Conservation (phyloP, 2,797 vertebrate species). For the Gallirallus australis region DNA sequence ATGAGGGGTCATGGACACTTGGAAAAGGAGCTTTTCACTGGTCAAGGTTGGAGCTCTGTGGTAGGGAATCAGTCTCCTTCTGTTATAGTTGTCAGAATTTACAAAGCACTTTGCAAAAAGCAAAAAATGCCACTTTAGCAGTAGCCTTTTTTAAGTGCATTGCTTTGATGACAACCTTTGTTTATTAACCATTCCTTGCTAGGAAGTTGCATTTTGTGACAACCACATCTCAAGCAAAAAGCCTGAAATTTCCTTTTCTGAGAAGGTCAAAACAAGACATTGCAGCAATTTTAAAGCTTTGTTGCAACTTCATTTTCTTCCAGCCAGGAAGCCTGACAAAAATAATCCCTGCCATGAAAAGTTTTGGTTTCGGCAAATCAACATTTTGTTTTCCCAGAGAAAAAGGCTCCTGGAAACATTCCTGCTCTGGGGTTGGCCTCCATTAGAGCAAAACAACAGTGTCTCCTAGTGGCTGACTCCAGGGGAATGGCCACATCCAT, state of each 20-base stretch:
- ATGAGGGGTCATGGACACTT: accelerated
- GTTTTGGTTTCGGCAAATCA: slow-evolving; percentile 27
- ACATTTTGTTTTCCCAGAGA: neutral
- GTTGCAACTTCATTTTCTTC: neutral
- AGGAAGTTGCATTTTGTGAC: neutral
- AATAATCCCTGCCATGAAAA: neutral
- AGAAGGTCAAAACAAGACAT: slow-evolving; percentile 20
- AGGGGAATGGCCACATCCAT: neutral
- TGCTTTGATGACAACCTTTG: neutral
- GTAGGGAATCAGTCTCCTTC: neutral
- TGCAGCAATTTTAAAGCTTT: neutral
- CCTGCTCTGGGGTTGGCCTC: neutral
- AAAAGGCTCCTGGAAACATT: slow-evolving; percentile 1
- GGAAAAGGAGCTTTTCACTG: neutral
- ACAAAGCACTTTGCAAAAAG: neutral
- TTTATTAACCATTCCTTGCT: neutral
- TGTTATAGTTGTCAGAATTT: neutral
- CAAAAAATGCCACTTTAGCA: neutral
- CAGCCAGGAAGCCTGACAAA: neutral
- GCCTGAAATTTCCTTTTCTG: neutral
- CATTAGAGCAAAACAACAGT: slow-evolving; percentile 30
- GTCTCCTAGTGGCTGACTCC: slow-evolving; percentile 62
- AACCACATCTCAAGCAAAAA: neutral
- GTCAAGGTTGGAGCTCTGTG: neutral
- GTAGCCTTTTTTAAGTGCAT: neutral